Percentiles rank a stretch among this genome's conserved stretches.
Evolutionary conservation across 2,888 invertebrate species (phyloP).

Genomic region (Ornithoptera priamus): DNA sequence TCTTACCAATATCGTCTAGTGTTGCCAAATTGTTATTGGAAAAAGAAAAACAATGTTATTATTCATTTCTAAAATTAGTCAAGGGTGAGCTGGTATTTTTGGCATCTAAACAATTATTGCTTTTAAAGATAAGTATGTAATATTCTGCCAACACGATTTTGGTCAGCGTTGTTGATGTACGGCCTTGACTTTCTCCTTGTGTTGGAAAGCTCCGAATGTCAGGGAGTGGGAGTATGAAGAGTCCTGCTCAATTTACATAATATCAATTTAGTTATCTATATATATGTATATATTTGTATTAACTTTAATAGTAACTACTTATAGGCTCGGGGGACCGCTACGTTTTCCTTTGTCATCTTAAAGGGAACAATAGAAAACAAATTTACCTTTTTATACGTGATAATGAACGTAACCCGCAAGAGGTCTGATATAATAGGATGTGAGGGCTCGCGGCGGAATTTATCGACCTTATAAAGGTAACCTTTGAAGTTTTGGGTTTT

Average conservation of each 20-base stretch:
- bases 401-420: slow-evolving; percentile 4
- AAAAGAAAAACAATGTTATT: slow-evolving; percentile 67
- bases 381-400: slow-evolving; percentile 15
- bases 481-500: slow-evolving; percentile 3
- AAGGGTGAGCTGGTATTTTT: slow-evolving; percentile 19
- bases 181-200: no score
- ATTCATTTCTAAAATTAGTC: slow-evolving; percentile 36
- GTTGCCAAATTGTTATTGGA: slow-evolving; percentile 73
- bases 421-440: slow-evolving; percentile 10
- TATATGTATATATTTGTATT: no score
- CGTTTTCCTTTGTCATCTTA: slow-evolving; percentile 9
- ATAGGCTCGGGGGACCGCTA: background rate
- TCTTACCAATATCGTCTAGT: slow-evolving; percentile 78
- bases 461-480: slow-evolving; percentile 13
- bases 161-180: no score
- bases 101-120: no score
- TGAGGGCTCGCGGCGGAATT: background rate
- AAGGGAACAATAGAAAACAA: slow-evolving; percentile 13
- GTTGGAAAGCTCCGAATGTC: no score
- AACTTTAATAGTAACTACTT: background rate
- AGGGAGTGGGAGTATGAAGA: no score
- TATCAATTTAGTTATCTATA: no score
- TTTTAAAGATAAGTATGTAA: no score
- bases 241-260: no score
- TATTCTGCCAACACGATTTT: no score